Conservation (phyloP, 1,140 invertebrate species). For the Tetramorium simillimum region DNA sequence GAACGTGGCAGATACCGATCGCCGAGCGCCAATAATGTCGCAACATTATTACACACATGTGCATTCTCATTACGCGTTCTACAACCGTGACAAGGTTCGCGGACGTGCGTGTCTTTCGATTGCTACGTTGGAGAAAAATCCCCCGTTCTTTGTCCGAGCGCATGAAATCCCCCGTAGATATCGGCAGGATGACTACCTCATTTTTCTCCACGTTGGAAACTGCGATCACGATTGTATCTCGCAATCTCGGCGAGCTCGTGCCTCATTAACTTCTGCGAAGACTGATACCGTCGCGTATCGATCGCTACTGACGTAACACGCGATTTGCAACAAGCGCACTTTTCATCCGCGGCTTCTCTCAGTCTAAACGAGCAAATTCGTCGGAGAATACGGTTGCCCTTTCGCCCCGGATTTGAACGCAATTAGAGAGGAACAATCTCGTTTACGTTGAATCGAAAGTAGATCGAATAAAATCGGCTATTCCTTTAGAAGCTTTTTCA, state of each 20-base stretch:
- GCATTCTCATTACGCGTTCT: not conserved
- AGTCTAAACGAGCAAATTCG: not conserved
- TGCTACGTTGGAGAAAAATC: not conserved
- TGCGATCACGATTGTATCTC: not conserved
- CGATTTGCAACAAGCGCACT: slow-evolving; percentile 19
- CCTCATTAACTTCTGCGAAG: slow-evolving; percentile 17
- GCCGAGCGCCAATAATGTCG: not conserved
- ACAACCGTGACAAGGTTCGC: not conserved
- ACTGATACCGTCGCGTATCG: not conserved
- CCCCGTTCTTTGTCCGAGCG: not conserved
- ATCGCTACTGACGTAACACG: slow-evolving; percentile 12
- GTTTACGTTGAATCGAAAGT: not conserved
- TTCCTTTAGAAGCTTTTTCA: not conserved
- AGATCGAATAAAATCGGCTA: not conserved
- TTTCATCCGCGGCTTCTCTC: not conserved
- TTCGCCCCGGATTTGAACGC: not conserved
- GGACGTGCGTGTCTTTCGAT: not conserved
- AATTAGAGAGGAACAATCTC: not conserved
- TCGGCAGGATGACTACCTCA: not conserved
- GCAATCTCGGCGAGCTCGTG: not conserved
- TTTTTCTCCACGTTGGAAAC: not conserved
- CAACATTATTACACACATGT: not conserved
- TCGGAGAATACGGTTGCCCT: slow-evolving; percentile 6
- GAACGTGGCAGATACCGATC: not conserved
- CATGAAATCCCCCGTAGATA: not conserved